Percentiles rank a stretch among this genome's conserved stretches.
phyloP scores from a whole-genome alignment of 2,797 vertebrate genomes.

The Perodicticus potto region DNA sequence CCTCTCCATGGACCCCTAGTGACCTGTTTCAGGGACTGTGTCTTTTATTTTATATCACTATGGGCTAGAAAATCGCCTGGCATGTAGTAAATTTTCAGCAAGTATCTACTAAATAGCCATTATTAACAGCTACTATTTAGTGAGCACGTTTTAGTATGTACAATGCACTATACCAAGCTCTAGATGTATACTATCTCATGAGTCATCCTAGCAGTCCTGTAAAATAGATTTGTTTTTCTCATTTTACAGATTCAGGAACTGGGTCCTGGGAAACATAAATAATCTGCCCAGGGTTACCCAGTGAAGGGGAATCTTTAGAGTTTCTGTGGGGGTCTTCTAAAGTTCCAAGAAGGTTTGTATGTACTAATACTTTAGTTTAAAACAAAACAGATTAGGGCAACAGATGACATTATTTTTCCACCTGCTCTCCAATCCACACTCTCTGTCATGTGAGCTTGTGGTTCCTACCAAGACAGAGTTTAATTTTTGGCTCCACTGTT shows the following conservation, averaged over 20 bases:
- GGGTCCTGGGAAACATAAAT: background rate
- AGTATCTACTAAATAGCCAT: background rate
- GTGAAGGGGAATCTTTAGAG: background rate
- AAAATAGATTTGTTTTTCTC: background rate
- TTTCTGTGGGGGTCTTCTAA: background rate
- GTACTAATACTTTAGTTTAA: background rate
- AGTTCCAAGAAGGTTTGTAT: background rate
- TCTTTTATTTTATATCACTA: background rate
- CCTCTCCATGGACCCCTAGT: background rate
- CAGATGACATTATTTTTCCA: background rate
- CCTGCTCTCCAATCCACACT: background rate
- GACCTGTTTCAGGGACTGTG: background rate
- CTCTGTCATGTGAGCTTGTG: background rate
- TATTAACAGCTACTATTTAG: background rate
- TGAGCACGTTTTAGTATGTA: background rate
- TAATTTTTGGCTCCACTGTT: background rate
- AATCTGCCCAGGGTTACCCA: background rate
- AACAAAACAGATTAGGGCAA: background rate
- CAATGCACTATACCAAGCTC: background rate
- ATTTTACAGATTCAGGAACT: background rate
- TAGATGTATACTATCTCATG: background rate
- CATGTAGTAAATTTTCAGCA: background rate
- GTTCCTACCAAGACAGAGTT: background rate
- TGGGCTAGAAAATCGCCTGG: background rate
- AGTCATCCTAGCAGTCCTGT: background rate